Conservation (phyloP, 2,888 invertebrate genomes). For the Callyntrura sp. region DNA sequence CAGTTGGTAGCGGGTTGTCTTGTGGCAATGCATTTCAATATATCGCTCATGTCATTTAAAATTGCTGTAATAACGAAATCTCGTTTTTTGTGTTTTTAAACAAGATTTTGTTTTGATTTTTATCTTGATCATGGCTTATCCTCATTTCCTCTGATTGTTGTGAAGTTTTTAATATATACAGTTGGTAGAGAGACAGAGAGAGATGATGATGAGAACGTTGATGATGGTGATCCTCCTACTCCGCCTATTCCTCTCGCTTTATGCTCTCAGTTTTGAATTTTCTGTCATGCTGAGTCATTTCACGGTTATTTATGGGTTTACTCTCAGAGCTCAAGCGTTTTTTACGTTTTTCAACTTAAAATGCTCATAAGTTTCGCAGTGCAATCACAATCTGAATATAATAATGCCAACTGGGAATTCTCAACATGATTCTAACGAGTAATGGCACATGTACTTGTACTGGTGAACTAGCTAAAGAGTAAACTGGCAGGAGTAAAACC, state of each 20-base stretch:
- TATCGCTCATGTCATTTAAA: no score
- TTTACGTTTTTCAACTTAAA: conserved; percentile 30
- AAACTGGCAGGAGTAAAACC: no score
- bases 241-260: no score
- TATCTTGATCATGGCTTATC: not conserved
- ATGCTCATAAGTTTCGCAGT: conserved; percentile 29
- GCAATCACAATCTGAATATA: not conserved
- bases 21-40: no score
- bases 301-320: conserved; percentile 64
- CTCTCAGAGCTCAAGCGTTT: conserved; percentile 33
- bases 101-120: not conserved
- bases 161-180: not conserved
- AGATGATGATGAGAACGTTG: conserved; percentile 13
- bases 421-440: no score
- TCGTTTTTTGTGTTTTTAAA: not conserved
- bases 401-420: no score
- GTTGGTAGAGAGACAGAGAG: not conserved
- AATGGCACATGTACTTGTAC: not conserved
- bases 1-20: no score
- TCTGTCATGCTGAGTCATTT: conserved; percentile 76
- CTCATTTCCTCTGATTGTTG: not conserved
- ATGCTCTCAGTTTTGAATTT: conserved; percentile 66
- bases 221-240: conserved; percentile 28
- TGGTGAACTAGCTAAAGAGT: not conserved
- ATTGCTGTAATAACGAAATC: no score